These are phyloP conservation scores for Catharus minimus DNA, from an alignment of 2,113 vertebrate species.

Conservation along the genomic window DNA sequence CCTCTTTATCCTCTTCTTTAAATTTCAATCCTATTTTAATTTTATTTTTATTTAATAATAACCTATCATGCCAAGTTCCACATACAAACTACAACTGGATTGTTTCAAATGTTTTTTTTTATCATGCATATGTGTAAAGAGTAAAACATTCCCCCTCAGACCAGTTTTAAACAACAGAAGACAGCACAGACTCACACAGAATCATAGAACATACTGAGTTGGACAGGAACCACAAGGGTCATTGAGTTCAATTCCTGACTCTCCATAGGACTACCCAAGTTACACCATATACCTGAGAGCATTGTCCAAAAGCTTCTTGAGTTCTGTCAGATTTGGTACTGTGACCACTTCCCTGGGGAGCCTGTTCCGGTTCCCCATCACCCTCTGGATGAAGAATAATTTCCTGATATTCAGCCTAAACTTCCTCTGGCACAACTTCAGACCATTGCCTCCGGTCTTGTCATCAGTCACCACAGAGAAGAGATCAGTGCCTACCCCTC, in stretches of 20 bases:
- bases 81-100: not conserved
- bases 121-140: not conserved
- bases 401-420: not conserved
- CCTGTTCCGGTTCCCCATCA: fast-evolving
- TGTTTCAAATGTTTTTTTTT: not conserved
- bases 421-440: not conserved
- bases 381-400: fast-evolving
- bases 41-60: not conserved
- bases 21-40: not conserved
- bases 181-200: not conserved
- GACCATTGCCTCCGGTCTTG: fast-evolving
- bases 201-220: not conserved
- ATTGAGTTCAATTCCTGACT: not conserved
- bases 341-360: too few relatives aligned
- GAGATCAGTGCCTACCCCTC: fast-evolving
- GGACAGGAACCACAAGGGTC: not conserved
- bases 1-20: not conserved
- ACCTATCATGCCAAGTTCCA: not conserved
- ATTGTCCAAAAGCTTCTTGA: not conserved
- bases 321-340: not conserved
- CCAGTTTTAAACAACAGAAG: not conserved
- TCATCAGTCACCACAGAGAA: not conserved
- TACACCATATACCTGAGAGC: not conserved
- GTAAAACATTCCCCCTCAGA: not conserved
- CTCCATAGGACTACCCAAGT: too few relatives aligned